phyloP scores from a whole-genome alignment of 2,113 vertebrate genomes.

The Aphelocoma coerulescens region DNA sequence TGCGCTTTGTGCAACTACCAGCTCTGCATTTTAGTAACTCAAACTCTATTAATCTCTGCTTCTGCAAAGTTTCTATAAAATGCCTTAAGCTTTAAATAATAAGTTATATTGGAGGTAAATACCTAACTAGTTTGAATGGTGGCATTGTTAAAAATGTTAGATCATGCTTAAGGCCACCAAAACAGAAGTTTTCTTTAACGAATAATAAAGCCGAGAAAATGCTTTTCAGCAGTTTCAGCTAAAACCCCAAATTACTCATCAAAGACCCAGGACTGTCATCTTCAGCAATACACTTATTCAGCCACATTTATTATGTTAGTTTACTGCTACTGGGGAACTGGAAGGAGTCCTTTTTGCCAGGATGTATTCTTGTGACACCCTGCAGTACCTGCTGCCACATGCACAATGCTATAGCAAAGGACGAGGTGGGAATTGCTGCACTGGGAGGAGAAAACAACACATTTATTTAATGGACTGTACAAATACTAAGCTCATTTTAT shows the following conservation, averaged over 20 bases:
- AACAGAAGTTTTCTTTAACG: background rate
- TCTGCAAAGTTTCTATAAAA: background rate
- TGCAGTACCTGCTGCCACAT: background rate
- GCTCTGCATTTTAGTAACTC: background rate
- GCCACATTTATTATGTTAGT: background rate
- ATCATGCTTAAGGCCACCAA: background rate
- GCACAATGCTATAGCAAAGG: background rate
- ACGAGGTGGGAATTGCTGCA: background rate
- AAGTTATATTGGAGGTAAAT: background rate
- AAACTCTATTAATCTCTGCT: background rate
- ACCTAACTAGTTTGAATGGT: background rate
- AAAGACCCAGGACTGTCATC: background rate
- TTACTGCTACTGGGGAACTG: background rate
- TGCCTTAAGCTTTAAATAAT: background rate
- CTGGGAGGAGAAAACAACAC: background rate
- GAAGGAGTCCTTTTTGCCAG: background rate
- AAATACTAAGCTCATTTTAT: background rate
- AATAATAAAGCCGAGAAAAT: conserved; percentile 1
- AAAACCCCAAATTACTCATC: background rate
- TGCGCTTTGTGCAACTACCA: background rate
- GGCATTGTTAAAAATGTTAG: conserved; percentile 11
- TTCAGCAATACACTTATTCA: background rate
- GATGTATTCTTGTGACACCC: background rate
- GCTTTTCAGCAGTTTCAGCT: conserved; percentile 4
- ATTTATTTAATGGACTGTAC: background rate